Evolutionary conservation across 2,888 invertebrate genomes (phyloP).

Genomic region (Drymonia ruficornis): DNA sequence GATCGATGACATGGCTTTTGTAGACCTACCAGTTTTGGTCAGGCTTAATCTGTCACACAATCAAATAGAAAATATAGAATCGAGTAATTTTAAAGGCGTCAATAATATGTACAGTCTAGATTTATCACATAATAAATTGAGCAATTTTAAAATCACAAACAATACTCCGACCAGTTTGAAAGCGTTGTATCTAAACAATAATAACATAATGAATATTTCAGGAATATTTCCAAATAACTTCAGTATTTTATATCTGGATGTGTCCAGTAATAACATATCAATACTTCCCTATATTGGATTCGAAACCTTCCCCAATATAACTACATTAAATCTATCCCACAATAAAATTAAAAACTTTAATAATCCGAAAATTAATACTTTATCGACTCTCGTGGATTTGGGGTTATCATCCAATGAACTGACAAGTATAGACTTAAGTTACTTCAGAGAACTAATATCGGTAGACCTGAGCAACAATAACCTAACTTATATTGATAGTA

Average conservation of each 20-base stretch:
- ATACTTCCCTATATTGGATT: constrained; percentile 40
- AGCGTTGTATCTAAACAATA: constrained; percentile 63
- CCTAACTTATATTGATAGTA: constrained; percentile 48
- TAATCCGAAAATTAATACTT: constrained; percentile 51
- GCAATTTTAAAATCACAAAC: constrained; percentile 45
- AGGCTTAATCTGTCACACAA: constrained; percentile 68
- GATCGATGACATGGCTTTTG: constrained; percentile 59
- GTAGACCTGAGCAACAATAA: constrained; percentile 63
- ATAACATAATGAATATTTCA: constrained; percentile 50
- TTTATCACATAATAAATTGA: constrained; percentile 61
- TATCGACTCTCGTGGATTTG: constrained; percentile 55
- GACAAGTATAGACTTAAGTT: constrained; percentile 55
- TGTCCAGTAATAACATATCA: constrained; percentile 57
- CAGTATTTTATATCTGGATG: constrained; percentile 54
- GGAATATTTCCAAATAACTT: constrained; percentile 43
- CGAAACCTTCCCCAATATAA: constrained; percentile 49
- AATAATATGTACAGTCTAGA: constrained; percentile 68
- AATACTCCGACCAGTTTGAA: constrained; percentile 51
- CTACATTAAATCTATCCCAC: constrained; percentile 53
- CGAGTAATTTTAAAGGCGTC: constrained; percentile 59
- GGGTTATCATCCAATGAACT: constrained; percentile 59
- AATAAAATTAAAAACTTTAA: constrained; percentile 64
- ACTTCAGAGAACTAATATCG: constrained; percentile 55
- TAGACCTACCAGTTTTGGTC: constrained; percentile 60
- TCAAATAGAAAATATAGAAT: constrained; percentile 51